A percentile compares a stretch with the other conserved stretches of the same genome.
Evolutionary conservation across 2,797 vertebrate genomes (phyloP).

Genomic region (Astyanax mexicanus): DNA sequence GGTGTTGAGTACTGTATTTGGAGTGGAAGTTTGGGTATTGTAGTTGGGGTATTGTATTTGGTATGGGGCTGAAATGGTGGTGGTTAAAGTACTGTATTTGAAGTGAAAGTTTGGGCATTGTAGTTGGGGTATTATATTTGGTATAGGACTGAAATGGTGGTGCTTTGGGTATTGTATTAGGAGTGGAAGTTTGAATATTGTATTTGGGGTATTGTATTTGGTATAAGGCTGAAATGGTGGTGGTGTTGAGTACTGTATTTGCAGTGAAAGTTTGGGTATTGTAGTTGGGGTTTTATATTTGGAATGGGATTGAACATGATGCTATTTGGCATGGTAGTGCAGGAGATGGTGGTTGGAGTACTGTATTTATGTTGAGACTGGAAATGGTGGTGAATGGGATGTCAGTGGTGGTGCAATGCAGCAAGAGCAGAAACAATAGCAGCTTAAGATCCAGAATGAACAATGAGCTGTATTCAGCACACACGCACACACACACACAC

Average conservation of each 20-base stretch:
- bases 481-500: slow-evolving; percentile 27
- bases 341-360: too few relatives aligned
- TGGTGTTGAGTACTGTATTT: neutral
- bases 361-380: neutral
- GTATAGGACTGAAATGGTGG: neutral
- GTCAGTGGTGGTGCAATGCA: slow-evolving; percentile 6
- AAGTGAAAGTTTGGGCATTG: neutral
- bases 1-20: neutral
- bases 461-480: slow-evolving; percentile 44
- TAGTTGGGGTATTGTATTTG: neutral
- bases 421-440: slow-evolving; percentile 8
- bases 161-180: neutral
- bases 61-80: neutral
- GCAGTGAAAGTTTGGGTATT: neutral
- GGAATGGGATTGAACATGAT: neutral
- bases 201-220: neutral
- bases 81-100: neutral
- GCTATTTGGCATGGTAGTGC: too few relatives aligned
- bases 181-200: neutral
- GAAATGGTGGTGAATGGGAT: neutral
- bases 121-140: neutral
- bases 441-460: slow-evolving; percentile 31
- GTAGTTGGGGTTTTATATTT: neutral
- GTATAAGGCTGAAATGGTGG: neutral
- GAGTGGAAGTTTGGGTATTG: neutral